These are phyloP conservation scores for Cynoglossus semilaevis DNA, from an alignment of 2,113 vertebrate genomes.

Conservation along the genomic window DNA sequence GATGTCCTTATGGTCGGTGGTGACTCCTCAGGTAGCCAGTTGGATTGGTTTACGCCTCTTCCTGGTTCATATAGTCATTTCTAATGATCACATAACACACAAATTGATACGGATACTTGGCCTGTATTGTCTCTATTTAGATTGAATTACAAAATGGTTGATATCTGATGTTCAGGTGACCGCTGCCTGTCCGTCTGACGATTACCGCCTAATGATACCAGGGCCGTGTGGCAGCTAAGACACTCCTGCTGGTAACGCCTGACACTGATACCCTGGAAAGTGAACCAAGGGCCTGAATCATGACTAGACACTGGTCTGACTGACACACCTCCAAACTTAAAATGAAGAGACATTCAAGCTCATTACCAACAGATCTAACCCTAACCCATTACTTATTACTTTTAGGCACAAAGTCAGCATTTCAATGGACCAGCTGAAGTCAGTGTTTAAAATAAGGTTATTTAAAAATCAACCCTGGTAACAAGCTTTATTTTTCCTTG, in stretches of 20 bases:
- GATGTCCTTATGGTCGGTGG: conserved; percentile 7
- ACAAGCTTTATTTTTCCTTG: too few species aligned
- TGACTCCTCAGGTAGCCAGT: not conserved
- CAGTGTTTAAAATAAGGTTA: too few species aligned
- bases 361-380: too few species aligned
- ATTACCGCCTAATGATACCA: conserved; percentile 18
- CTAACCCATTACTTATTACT: too few species aligned
- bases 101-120: conserved; percentile 58
- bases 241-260: conserved; percentile 46
- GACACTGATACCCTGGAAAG: conserved; percentile 68
- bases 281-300: conserved; percentile 40
- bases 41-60: conserved; percentile 40
- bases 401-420: too few species aligned
- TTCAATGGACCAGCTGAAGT: too few species aligned
- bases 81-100: conserved; percentile 40
- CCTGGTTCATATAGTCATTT: conserved; percentile 31
- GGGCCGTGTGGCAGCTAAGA: conserved; percentile 36
- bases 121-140: conserved; percentile 43
- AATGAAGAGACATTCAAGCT: too few species aligned
- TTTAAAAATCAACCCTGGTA: too few species aligned
- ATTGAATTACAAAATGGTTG: conserved; percentile 68
- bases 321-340: too few species aligned
- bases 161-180: conserved; percentile 68
- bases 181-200: conserved; percentile 57
- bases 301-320: conserved; percentile 20